Base-by-base conservation (phyloP, 2,113 vertebrate genomes). In the Ageneiosus marmoratus region DNA sequence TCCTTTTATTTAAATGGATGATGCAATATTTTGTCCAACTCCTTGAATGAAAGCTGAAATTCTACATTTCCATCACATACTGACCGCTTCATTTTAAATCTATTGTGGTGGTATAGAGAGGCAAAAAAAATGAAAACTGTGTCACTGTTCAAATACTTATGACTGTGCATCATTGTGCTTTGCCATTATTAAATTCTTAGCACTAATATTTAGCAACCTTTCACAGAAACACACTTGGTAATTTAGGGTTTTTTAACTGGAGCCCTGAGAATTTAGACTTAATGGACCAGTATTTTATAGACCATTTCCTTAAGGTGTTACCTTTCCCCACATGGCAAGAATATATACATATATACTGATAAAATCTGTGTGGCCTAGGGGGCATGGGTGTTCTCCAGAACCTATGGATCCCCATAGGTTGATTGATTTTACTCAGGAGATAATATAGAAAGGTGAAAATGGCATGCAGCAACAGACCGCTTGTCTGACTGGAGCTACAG, bases 401-500 rank as follows among this genome's bases (percentile, higher is more conserved):
- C 5, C 32, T 77, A 3, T 58, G 12, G 29, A 5, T 44, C 73
- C 9, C 27, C 73, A 1, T 22, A 76, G 1, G 4, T 74, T 65
- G 50, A 76, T 7, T 76, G 27, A 76, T 34, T 76, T 76, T 76
- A 41, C 76, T 60, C 76, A 44, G 37, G 76, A 77, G 75, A 77
- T 24, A 11, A 77, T 22, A 41, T 41, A 77, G 37, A 53, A 77
- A 76, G n/a, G 60, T 9, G 29, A 53, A 69, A 70, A 70, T 8
- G 2, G 44, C 46, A 70, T 41, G 32, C 24, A 62, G 34, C 32
- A 44, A 51, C 50, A 81, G 24, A 44, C 0, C 32, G 29, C 32
- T 73, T 62, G 76, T 44, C 53, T 77, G 76, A 44, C 34, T 16
- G 63, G 63, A n/a, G n/a, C 62, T 78, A 56, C 78, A 6, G 65